Evolutionary conservation across 1,140 invertebrate genomes (phyloP), one percentile per base, ranked within the genome.

Genomic region (Heliconius melpomene): DNA sequence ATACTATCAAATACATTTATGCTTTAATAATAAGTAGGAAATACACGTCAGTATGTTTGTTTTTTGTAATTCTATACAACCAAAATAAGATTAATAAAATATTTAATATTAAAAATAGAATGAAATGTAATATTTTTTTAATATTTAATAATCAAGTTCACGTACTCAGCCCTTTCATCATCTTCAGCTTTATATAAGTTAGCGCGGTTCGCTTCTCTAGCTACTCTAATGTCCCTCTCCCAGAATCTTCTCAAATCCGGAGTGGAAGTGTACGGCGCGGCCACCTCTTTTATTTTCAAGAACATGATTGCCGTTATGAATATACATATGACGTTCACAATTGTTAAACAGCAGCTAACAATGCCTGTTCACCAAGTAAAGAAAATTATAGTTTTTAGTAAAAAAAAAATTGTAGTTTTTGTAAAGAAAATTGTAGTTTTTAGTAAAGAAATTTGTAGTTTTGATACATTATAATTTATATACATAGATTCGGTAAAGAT

Each of bases 261-360:
- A 74, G 96, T 96, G 2, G 97, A 97, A 1, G 97, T 97, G 77
- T 97, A 97, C 0, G 97, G 97, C 2, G 96, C 96, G 1, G 97
- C 97, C 1, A 98, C 97, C 95, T 98, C 97, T 92, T 98, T 98
- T 78, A 98, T 97, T 95, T 98, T 98, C 32, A 98, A 88, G 26
- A 98, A 96, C 78, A 97, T 95, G 83, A 98, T 96, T 3, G 97
- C 97, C 32, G 97, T 97, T 81, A 98, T 95, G 85, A 98, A 97
- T 86, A 98, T 98, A 89, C 97, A 98, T 84, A 97, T 95, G 46
- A 98, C 97, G 90, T 98, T 98, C 7, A 98, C 95, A 38, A 98
- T 94, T 2, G 97, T 98, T 20, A 98, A 93, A 80, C 97, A 96
- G 66, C 97, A 96, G 87, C 97, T 98, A 46, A 98, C 96, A 70